phyloP scores from a whole-genome alignment of 2,888 invertebrate genomes.

The Ernsta delagoae region DNA sequence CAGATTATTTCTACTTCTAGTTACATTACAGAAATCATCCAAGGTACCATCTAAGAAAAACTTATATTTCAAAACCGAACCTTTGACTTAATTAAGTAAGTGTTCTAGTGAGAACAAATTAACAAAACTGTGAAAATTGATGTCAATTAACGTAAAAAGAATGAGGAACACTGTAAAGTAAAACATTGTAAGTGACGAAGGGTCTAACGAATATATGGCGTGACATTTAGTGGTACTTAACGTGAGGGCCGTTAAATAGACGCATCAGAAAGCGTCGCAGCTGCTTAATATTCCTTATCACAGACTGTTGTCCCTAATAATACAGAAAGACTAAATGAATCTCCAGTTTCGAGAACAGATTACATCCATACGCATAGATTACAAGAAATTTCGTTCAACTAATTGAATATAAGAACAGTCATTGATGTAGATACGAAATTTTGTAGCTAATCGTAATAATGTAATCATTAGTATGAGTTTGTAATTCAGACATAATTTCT shows the following conservation, averaged over 20 bases:
- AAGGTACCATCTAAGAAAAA: neutral
- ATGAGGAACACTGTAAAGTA: constrained; percentile 61
- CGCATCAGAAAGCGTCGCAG: constrained; percentile 70
- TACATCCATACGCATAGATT: constrained; percentile 1
- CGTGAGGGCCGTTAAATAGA: constrained; percentile 71
- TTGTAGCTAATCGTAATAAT: constrained; percentile 14
- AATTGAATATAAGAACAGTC: constrained; percentile 8
- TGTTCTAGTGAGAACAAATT: constrained; percentile 45
- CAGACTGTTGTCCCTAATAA: constrained; percentile 50
- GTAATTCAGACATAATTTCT: constrained; percentile 24
- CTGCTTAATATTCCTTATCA: constrained; percentile 76
- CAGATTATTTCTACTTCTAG: too few relatives aligned
- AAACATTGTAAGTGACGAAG: constrained; percentile 58
- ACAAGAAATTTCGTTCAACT: constrained; percentile 7
- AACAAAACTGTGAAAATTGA: constrained; percentile 67
- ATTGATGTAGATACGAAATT: constrained; percentile 12
- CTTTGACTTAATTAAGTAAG: constrained; percentile 2
- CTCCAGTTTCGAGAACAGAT: constrained; percentile 15
- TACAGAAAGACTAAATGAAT: constrained; percentile 20
- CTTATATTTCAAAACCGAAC: constrained; percentile 8
- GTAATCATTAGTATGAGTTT: constrained; percentile 9
- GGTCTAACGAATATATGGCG: constrained; percentile 71
- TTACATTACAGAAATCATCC: neutral
- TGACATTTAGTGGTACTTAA: constrained; percentile 78
- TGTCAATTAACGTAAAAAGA: constrained; percentile 67